Base-by-base conservation (phyloP, 2,797 vertebrate genomes). In the Gila robusta region DNA sequence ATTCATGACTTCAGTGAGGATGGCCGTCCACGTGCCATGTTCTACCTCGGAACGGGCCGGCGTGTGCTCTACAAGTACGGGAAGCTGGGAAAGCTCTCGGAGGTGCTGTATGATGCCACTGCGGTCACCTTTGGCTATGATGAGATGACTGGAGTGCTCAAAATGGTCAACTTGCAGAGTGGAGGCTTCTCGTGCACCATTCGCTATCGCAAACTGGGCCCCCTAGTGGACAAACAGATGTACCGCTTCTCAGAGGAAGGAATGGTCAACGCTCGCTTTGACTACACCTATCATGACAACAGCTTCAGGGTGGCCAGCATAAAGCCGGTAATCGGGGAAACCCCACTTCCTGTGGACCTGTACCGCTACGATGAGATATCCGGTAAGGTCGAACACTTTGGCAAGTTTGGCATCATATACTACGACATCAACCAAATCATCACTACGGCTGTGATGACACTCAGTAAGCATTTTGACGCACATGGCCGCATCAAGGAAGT, bases 371-470 rank as follows among this genome's bases (percentile, higher is more conserved):
- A 97, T 19, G 97, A 97, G 92, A 97, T 97, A 87, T 97, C 97
- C 0, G 97, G 97, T 84, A 97, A 97, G 89, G 96, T 97, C 59
- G 97, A 97, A 69, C 97, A 97, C 91, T 97, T 97, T 14, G 97
- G 97, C 79, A 97, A 97, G 93, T 97, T 97, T 16, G 96, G 96
- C 23, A 97, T 97, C 9, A 97, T 97, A 92, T 97, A 97, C 88
- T 97, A 97, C 0, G 97, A 97, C 84, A 96, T 97, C 83, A 97
- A 97, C 89, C 97, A 97, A 86, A 97, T 97, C 76, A 97, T 97
- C 88, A 97, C 97, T 23, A 97, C 97, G 0, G 97, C 97, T 0
- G 97, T 97, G 44, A 97, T 97, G 97, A 97, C 97, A 0, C 94
- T 97, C 85, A 97, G 96, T 91, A 97, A 97, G 84, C 97, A 97